Base-by-base conservation (phyloP, 2,888 invertebrate species). In the Drosophila nr. medialis region DNA sequence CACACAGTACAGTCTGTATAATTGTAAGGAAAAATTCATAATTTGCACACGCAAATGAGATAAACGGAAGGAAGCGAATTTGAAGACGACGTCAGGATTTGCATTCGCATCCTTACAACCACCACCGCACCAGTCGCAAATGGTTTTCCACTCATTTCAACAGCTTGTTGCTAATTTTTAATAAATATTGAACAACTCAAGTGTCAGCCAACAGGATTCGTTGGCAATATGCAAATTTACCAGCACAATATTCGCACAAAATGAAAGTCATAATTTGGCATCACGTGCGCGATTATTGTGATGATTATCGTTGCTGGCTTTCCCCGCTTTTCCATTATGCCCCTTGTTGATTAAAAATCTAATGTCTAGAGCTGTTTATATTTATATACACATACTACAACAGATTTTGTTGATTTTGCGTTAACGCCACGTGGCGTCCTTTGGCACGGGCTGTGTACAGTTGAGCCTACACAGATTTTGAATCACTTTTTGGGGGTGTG, bases 101-200 rank as follows among this genome's bases (percentile, higher is more conserved):
- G n/a, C 45, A 65, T 60, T 59, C 27, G 40, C 21, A 21, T 38
- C 34, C 24, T 59, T 38, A 15, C 0, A 45, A 24, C 45, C 45
- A 34, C 45, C 45, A 34, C 27, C 55, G 18, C 48, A 38, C 64
- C 68, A 48, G 27, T 50, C 42, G 50, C 45, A 48, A 62, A 58
- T 66, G 38, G 18, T 51, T 59, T 71, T 65, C 56, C n/a, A 72
- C 69, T 68, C 72, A 75, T 60, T 64, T 74, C 73, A 81, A 75
- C 83, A 86, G 86, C 90, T 76, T 90, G 85, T 81, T 85, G 81
- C 76, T 84, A 91, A 90, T 89, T 91, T 87, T 85, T 81, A 85
- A 86, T 85, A 91, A 85, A 82, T 75, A 88, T 81, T 88, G 80
- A 80, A 78, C 71, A 64, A 69, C 59, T 79, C 59, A 67, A 82